These are phyloP conservation scores for Sicus ferrugineus DNA, from an alignment of 2,888 invertebrate species.

Conservation along the genomic window DNA sequence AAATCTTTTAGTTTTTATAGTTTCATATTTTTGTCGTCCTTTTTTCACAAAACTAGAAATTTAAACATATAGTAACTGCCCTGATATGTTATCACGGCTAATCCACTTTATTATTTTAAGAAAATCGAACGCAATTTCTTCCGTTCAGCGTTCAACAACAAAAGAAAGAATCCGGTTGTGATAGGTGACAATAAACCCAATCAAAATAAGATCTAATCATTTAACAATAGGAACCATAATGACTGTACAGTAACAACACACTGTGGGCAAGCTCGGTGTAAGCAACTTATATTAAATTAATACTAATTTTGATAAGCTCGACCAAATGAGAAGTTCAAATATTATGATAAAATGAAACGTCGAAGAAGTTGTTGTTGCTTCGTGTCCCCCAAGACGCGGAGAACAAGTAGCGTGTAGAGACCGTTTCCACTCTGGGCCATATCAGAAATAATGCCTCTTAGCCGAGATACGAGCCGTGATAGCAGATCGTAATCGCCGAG, in stretches of 20 bases:
- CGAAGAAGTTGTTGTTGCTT: constrained; percentile 1
- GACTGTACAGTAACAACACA: background rate
- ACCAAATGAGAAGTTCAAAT: constrained; percentile 43
- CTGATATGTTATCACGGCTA: too few relatives aligned
- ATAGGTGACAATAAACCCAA: too few relatives aligned
- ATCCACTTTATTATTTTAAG: too few relatives aligned
- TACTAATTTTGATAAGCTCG: constrained; percentile 52
- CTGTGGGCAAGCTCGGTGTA: background rate
- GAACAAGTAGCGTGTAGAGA: background rate
- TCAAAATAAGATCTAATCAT: background rate
- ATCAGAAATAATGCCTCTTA: constrained; percentile 28
- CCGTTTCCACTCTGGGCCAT: background rate
- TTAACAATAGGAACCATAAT: background rate
- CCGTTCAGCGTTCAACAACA: too few relatives aligned
- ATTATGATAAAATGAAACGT: constrained; percentile 24
- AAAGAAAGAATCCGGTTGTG: too few relatives aligned
- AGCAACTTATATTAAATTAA: constrained; percentile 42
- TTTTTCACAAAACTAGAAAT: too few relatives aligned
- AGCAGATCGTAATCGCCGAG: constrained; percentile 36
- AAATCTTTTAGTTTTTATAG: too few relatives aligned
- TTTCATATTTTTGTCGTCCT: too few relatives aligned
- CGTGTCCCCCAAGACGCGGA: constrained; percentile 1
- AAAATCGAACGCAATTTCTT: too few relatives aligned
- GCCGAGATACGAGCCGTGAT: constrained; percentile 25
- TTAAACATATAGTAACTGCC: too few relatives aligned